Conservation (phyloP, 2,113 vertebrate species). For the Leuciscus idus region DNA sequence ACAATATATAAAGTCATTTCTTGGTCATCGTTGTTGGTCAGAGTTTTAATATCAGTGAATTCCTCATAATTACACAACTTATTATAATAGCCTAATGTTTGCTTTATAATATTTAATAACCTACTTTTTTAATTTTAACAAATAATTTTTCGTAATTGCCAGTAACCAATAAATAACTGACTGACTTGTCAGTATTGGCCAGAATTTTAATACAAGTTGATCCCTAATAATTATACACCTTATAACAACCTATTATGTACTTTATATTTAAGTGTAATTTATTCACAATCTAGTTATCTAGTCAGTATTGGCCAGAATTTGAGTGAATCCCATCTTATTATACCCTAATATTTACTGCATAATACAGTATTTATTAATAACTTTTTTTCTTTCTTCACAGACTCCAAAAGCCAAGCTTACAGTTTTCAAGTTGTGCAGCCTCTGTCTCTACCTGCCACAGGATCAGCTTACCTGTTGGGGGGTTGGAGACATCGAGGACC, state of each 20-base stretch:
- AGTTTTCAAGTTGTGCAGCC: constrained; percentile 99
- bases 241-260: background rate
- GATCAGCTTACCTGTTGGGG: constrained; percentile 99
- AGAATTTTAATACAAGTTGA: background rate
- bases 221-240: background rate
- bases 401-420: constrained; percentile 99
- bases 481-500: constrained; percentile 96
- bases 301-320: background rate
- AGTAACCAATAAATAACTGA: background rate
- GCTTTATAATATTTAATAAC: too few species aligned
- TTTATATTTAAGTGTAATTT: background rate
- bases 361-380: background rate
- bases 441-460: constrained; percentile 99
- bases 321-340: background rate
- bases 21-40: too few species aligned
- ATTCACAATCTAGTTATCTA: background rate
- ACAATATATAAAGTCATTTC: too few species aligned
- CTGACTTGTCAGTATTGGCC: background rate
- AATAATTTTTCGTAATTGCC: background rate
- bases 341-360: background rate
- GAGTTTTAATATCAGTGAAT: too few species aligned
- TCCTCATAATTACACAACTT: too few species aligned
- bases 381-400: constrained; percentile 67
- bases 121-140: background rate
- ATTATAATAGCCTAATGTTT: too few species aligned